These are phyloP conservation scores for Tanypteryx hageni DNA, from an alignment of 2,888 invertebrate genomes.

Conservation along the genomic window DNA sequence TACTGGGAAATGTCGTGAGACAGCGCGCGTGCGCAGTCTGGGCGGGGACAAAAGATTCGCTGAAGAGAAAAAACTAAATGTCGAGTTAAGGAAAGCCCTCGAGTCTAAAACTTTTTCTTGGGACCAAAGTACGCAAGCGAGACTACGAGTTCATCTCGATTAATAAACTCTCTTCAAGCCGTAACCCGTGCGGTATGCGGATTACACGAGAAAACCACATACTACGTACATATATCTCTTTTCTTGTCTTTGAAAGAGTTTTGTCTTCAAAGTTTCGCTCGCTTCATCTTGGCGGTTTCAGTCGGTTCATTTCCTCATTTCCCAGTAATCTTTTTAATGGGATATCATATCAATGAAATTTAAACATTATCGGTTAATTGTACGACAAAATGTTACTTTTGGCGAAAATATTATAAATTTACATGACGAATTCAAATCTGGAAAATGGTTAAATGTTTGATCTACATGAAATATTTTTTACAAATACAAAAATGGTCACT, in stretches of 20 bases:
- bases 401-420: too few relatives aligned
- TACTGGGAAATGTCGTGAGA: background rate
- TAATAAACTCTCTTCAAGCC: background rate
- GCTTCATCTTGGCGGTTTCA: too few relatives aligned
- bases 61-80: background rate
- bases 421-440: too few relatives aligned
- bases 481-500: too few relatives aligned
- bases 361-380: too few relatives aligned
- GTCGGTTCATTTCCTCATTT: too few relatives aligned
- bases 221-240: too few relatives aligned
- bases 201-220: background rate
- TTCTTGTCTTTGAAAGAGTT: background rate
- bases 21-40: background rate
- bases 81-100: background rate
- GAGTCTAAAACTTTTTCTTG: background rate
- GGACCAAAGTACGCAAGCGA: background rate
- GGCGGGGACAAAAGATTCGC: background rate
- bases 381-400: too few relatives aligned
- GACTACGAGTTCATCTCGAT: background rate
- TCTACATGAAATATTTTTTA: too few relatives aligned
- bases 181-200: background rate
- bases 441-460: too few relatives aligned
- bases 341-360: too few relatives aligned
- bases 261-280: background rate
- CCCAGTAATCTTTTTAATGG: too few relatives aligned